A percentile compares a stretch with the other conserved stretches of the same genome.
phyloP scores from a whole-genome alignment of 1,140 invertebrate genomes.

The Cydia amplana region DNA sequence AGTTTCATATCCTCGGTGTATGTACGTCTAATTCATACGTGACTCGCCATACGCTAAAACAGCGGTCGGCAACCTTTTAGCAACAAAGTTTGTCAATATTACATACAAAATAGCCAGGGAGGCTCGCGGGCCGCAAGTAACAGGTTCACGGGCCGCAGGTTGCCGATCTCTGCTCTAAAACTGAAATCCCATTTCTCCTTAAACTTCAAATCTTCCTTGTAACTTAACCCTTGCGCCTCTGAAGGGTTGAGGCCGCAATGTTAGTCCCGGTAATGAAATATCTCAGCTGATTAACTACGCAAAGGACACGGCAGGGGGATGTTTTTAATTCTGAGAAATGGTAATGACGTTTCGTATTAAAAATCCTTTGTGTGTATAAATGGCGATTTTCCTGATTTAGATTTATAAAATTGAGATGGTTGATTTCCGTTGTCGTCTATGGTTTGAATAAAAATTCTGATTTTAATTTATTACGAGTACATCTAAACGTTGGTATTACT shows the following conservation, averaged over 20 bases:
- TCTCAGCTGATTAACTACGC: constrained; percentile 74
- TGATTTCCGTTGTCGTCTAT: too few species aligned
- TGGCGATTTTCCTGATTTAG: background rate
- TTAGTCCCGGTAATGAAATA: constrained; percentile 71
- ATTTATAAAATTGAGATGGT: background rate
- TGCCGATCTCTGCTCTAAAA: too few species aligned
- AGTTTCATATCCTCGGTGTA: too few species aligned
- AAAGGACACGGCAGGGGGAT: constrained; percentile 56
- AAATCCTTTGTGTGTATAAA: background rate
- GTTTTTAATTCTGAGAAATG: constrained; percentile 73
- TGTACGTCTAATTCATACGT: too few species aligned
- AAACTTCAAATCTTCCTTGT: background rate
- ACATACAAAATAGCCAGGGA: too few species aligned
- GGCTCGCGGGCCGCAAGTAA: too few species aligned
- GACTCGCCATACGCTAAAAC: background rate
- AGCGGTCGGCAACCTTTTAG: too few species aligned
- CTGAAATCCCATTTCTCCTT: background rate
- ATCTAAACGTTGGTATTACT: too few species aligned
- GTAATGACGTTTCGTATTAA: constrained; percentile 55
- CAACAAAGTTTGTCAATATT: too few species aligned
- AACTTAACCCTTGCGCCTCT: constrained; percentile 38
- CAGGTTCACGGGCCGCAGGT: too few species aligned
- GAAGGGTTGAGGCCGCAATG: constrained; percentile 59
- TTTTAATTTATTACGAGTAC: too few species aligned
- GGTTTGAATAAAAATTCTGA: too few species aligned